Conservation (phyloP, 2,113 vertebrate species). For the Ancistrus triradiatus region DNA sequence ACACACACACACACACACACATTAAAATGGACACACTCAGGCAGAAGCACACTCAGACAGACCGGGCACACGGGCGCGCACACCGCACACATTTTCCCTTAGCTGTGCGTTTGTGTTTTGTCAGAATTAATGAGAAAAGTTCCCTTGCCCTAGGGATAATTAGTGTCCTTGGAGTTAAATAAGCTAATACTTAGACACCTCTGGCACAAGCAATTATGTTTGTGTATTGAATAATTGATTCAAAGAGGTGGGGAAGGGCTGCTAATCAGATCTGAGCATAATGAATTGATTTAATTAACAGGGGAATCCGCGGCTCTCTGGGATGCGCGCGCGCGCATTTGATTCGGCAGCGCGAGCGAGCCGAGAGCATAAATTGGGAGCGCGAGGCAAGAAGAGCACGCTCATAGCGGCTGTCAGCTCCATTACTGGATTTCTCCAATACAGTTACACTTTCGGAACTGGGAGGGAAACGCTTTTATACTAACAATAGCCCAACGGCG, state of each 20-base stretch:
- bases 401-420: constrained; percentile 75
- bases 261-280: constrained; percentile 99
- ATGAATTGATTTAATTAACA: constrained; percentile 99
- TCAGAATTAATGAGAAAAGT: constrained; percentile 99
- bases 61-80: constrained; percentile 57
- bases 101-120: constrained; percentile 99
- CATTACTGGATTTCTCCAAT: constrained; percentile 76
- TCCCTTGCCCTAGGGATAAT: constrained; percentile 99
- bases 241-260: constrained; percentile 96
- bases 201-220: constrained; percentile 99
- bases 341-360: constrained; percentile 80
- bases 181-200: constrained; percentile 99
- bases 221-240: constrained; percentile 99
- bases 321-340: constrained; percentile 77
- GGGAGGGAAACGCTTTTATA: constrained; percentile 60
- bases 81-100: constrained; percentile 77
- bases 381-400: constrained; percentile 74
- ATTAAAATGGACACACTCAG: constrained; percentile 22
- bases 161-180: constrained; percentile 99
- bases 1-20: constrained; percentile 29
- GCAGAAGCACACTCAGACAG: constrained; percentile 56
- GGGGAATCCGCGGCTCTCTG: constrained; percentile 97
- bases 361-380: constrained; percentile 76
- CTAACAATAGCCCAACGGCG: constrained; percentile 56
- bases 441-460: constrained; percentile 78